A percentile compares a stretch with the other conserved stretches of the same genome.
phyloP scores from a whole-genome alignment of 2,797 vertebrate species.

The Danio albolineatus region DNA sequence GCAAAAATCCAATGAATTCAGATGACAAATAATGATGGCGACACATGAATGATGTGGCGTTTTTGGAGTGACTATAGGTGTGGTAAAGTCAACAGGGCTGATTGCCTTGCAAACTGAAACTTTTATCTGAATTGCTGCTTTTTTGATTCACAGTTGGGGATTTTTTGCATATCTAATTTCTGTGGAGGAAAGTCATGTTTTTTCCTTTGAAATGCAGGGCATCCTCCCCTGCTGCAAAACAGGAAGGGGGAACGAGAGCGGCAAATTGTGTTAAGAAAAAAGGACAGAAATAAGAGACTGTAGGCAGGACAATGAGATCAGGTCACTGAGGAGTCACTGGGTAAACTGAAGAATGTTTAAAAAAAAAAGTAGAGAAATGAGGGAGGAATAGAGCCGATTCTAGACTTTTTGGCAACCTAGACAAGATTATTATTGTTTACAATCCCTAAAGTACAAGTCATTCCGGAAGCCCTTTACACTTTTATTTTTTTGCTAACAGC shows the following conservation, averaged over 20 bases:
- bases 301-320: background rate
- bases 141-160: background rate
- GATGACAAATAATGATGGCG: background rate
- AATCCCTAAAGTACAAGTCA: no score
- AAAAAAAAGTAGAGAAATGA: slow-evolving; percentile 22
- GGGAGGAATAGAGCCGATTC: background rate
- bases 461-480: no score
- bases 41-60: background rate
- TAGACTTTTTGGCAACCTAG: no score
- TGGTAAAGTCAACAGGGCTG: background rate
- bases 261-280: background rate
- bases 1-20: background rate
- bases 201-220: background rate
- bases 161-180: slow-evolving; percentile 21
- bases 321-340: slow-evolving; percentile 1
- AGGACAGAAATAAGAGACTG: background rate
- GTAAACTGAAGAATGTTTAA: slow-evolving; percentile 1
- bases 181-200: background rate
- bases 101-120: background rate
- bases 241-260: slow-evolving; percentile 15
- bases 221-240: slow-evolving; percentile 21
- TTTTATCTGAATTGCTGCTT: slow-evolving; percentile 6
- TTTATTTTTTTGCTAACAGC: no score
- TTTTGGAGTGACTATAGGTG: background rate
- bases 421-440: no score